Conservation (phyloP, 2,888 invertebrate genomes). For the Mimas tiliae region DNA sequence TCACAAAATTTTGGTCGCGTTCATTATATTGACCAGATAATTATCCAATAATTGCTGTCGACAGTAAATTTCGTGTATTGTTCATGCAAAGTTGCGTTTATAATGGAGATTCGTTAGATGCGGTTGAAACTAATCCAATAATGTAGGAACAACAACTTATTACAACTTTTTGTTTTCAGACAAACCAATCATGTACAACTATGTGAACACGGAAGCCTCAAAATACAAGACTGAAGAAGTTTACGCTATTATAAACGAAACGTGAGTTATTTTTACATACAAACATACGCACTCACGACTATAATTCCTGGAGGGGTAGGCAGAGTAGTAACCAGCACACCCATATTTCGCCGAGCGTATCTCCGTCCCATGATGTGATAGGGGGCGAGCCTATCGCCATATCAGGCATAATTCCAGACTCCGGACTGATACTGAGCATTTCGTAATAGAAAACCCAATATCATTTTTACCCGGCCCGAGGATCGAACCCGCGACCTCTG, state of each 20-base stretch:
- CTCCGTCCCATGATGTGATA: too few species aligned
- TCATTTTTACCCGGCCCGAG: too few species aligned
- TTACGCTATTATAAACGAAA: conserved; percentile 71
- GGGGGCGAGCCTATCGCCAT: too few species aligned
- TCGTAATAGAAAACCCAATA: too few species aligned
- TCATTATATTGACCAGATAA: conserved; percentile 12
- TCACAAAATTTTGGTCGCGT: conserved; percentile 12
- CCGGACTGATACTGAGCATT: too few species aligned
- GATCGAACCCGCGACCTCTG: too few species aligned
- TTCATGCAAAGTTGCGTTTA: conserved; percentile 6
- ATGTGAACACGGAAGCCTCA: conserved; percentile 50
- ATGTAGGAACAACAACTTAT: neutral
- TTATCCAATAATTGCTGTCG: conserved; percentile 13
- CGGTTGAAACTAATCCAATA: neutral
- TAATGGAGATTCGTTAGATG: conserved; percentile 6
- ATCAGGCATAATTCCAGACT: too few species aligned
- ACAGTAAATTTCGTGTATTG: conserved; percentile 7
- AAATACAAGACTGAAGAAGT: conserved; percentile 67
- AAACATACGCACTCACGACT: too few species aligned
- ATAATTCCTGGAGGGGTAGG: too few species aligned
- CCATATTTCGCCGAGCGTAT: too few species aligned
- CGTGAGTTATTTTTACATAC: conserved; percentile 55
- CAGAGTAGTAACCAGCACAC: too few species aligned
- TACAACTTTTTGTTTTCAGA: conserved; percentile 57
- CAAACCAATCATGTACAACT: conserved; percentile 65